Evolutionary conservation across 1,140 invertebrate genomes (phyloP).

Genomic region (Druon quercuslanigerum): DNA sequence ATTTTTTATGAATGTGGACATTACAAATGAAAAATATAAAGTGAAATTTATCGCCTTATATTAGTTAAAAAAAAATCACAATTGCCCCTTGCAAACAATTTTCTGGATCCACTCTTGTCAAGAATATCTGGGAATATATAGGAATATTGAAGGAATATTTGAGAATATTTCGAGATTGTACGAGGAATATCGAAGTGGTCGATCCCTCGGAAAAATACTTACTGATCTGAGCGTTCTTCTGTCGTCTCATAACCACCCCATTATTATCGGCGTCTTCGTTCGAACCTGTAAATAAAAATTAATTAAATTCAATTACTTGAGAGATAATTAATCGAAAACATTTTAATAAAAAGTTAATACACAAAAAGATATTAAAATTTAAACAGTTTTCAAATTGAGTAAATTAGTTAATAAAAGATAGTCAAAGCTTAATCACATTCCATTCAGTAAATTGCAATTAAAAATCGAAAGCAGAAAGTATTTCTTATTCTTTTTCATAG

Average conservation of each 20-base stretch:
- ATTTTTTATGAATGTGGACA: too few relatives aligned
- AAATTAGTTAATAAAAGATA: neutral
- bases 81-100: too few relatives aligned
- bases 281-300: conserved; percentile 53
- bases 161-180: too few relatives aligned
- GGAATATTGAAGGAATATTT: too few relatives aligned
- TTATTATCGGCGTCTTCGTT: conserved; percentile 60
- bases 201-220: conserved; percentile 41
- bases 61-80: too few relatives aligned
- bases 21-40: too few relatives aligned
- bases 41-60: too few relatives aligned
- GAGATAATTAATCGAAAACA: neutral
- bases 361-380: neutral
- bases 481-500: neutral
- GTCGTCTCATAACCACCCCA: conserved; percentile 78
- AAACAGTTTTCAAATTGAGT: neutral
- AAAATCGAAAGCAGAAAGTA: neutral
- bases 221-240: conserved; percentile 77
- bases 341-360: conserved; percentile 36
- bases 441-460: neutral
- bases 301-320: neutral
- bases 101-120: too few relatives aligned
- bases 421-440: neutral
- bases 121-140: too few relatives aligned
- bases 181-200: too few relatives aligned